Base-by-base conservation (phyloP, 2,888 invertebrate genomes). In the Amiota mariae region DNA sequence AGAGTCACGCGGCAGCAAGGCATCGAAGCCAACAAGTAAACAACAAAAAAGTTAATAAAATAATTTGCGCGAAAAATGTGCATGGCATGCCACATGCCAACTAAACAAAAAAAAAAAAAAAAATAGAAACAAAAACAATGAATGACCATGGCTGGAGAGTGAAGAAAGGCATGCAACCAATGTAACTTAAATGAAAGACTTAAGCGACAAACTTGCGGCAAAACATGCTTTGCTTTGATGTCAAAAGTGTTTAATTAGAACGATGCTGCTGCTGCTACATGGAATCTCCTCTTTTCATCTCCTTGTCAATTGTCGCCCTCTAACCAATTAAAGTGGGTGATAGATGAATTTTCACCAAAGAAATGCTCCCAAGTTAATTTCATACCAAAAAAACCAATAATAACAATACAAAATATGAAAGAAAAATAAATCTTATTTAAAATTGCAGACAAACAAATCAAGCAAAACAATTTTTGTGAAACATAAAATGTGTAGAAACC, bases 401-500 rank as follows among this genome's bases (percentile, higher is more conserved):
- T 36, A 36, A 36, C 24, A 24, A 24, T 24, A 24, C 24, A 24
- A 24, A 24, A 24, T 1, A 24, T 2, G 24, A 24, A 24, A 24
- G 24, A 24, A 24, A 24, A 24, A 24, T 3, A 24, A 24, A 24
- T 24, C 24, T 24, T 24, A 3, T 24, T 24, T 24, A 24, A 24
- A 24, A 24, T 24, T 24, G 24, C 24, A 24, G 24, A 24, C 3
- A 24, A 24, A 24, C 36, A 36, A 36, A 36, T 24, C 72, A 77
- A 72, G 72, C 70, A 70, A 36, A 75, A 59, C 36, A 36, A 36
- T 54, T 66, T 70, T 72, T 72, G 76, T 24, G 71, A 78, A 77
- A 80, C 75, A 72, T 81, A 77, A 71, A 76, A 63, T 63, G 3
- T 78, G 76, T 71, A 76, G 72, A 70, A 73, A 48, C 70, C 70